A percentile compares a stretch with the other conserved stretches of the same genome.
Conservation (phyloP, 2,113 vertebrate species). For the Tetraodon nigroviridis region DNA sequence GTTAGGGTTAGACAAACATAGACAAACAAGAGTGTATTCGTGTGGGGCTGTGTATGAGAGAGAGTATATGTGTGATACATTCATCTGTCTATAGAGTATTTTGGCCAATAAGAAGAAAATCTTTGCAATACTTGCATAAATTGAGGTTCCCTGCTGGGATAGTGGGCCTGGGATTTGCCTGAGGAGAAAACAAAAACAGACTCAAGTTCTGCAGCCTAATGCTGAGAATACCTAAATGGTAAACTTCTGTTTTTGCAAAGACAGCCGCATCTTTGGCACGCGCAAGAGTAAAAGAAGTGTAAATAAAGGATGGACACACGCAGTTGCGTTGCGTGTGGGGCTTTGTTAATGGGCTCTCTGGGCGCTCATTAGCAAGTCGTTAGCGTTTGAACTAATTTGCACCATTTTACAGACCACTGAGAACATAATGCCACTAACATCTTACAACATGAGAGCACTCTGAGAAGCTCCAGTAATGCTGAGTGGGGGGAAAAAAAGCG, state of each 20-base stretch:
- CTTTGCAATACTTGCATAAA: constrained; percentile 57
- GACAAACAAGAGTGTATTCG: too few species aligned
- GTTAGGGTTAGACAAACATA: too few species aligned
- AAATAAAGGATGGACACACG: constrained; percentile 12
- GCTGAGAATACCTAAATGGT: constrained; percentile 20
- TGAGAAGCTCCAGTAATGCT: too few species aligned
- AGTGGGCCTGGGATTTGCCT: constrained; percentile 44
- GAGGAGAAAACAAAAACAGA: constrained; percentile 35
- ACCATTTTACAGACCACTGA: constrained; percentile 24
- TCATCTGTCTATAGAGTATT: constrained; percentile 44
- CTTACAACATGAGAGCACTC: too few species aligned
- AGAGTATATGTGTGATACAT: constrained; percentile 46
- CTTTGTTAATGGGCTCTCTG: constrained; percentile 22
- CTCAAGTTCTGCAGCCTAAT: constrained; percentile 34
- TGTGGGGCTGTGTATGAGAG: constrained; percentile 19
- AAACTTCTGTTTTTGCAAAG: constrained; percentile 25
- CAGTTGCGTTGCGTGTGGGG: constrained; percentile 13
- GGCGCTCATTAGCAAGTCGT: constrained; percentile 8
- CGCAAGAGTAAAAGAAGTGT: constrained; percentile 5
- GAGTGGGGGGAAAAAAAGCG: too few species aligned
- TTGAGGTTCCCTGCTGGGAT: constrained; percentile 41
- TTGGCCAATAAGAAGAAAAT: constrained; percentile 55
- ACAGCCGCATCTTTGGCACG: constrained; percentile 20
- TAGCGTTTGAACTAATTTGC: constrained; percentile 13
- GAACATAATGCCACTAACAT: constrained; percentile 7